These are phyloP conservation scores for Helicorthomorpha holstii DNA, from an alignment of 1,140 invertebrate species.

Conservation along the genomic window DNA sequence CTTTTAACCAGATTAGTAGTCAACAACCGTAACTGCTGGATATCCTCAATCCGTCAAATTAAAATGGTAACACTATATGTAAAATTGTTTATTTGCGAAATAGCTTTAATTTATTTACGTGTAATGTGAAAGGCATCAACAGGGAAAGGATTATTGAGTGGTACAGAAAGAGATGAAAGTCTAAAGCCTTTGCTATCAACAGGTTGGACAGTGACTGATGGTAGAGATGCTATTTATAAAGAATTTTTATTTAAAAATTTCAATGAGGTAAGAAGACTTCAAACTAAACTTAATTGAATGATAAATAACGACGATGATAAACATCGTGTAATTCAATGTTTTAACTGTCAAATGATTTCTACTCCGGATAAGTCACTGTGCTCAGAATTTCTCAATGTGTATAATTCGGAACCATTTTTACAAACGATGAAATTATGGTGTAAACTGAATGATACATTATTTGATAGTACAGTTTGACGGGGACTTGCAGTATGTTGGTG, in stretches of 20 bases:
- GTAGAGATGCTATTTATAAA: slow-evolving; percentile 78
- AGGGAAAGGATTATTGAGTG: too few relatives aligned
- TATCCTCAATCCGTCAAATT: too few relatives aligned
- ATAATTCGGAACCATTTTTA: background rate
- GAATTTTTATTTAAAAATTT: slow-evolving; percentile 86
- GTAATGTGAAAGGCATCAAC: too few relatives aligned
- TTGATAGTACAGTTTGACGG: too few relatives aligned
- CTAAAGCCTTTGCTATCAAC: background rate
- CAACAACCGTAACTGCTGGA: slow-evolving; percentile 32
- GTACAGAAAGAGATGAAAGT: background rate
- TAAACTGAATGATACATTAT: too few relatives aligned
- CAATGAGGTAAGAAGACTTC: slow-evolving; percentile 45
- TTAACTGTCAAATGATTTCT: background rate
- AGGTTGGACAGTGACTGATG: slow-evolving; percentile 1
- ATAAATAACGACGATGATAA: background rate
- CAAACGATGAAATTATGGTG: too few relatives aligned
- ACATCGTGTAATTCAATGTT: background rate
- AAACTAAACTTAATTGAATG: background rate
- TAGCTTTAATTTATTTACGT: too few relatives aligned
- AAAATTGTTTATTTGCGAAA: too few relatives aligned
- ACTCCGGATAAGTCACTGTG: background rate
- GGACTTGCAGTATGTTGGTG: too few relatives aligned
- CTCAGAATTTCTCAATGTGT: background rate
- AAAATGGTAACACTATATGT: too few relatives aligned
- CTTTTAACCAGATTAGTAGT: too few relatives aligned